Base-by-base conservation (phyloP, 2,888 invertebrate genomes). In the Thereva unica region DNA sequence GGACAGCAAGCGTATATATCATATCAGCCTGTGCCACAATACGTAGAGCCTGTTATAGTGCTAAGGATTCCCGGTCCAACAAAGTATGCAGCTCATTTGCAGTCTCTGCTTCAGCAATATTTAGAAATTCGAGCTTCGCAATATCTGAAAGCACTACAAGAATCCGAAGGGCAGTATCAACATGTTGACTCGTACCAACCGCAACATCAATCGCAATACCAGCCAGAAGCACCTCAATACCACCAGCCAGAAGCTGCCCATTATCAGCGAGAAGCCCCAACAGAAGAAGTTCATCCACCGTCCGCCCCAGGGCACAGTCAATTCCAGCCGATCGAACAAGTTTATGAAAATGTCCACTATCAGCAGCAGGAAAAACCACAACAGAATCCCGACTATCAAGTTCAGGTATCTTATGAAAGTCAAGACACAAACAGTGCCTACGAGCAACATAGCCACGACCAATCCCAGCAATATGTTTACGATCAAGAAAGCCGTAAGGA, bases 71-170 rank as follows among this genome's bases (percentile, higher is more conserved):
- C 81, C 0, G 81, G 81, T 0, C 80, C 81, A 3, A 73, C 77
- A 8, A 81, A 81, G 66, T 81, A 81, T 64, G 80, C 81, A 2
- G 71, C 78, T 0, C 81, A 81, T 70, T 72, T 81, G 68, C 81
- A 81, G 69, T 72, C 75, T 2, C 72, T 81, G 12, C 72, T 81
- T 5, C 81, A 81, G 66, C 79, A 78, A 61, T 81, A 81, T 67
- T 70, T 81, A 7, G 80, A 81, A 72, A 75, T 80, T 53, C 76
- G 81, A 3, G 81, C 81, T 4, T 75, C 78, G 0, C 80, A 81
- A 68, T 81, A 79, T 66, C 70, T 81, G 8, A 78, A 75, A 6
- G 73, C 78, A 57, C 69, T 81, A 8, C 77, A 81, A 66, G 77
- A 78, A 61, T 74, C 77, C 5, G 80, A 81, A 35, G 72, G 72